Conservation (phyloP, 2,113 vertebrate genomes). For the Zosterops pallidus region DNA sequence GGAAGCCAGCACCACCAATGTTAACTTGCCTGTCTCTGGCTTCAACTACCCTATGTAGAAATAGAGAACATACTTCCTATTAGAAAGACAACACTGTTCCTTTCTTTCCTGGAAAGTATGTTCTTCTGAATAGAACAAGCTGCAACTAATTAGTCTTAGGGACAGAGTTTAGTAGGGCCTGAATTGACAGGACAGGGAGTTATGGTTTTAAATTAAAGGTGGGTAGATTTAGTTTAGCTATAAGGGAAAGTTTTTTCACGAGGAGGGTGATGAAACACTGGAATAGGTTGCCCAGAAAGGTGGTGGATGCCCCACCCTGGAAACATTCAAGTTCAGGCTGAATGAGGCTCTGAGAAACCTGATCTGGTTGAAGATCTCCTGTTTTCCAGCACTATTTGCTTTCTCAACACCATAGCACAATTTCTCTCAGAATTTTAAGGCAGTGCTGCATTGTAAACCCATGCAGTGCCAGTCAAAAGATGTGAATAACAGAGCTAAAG, state of each 20-base stretch:
- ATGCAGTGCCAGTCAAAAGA: background rate
- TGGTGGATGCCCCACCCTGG: background rate
- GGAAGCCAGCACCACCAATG: background rate
- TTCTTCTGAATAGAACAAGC: background rate
- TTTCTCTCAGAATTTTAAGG: background rate
- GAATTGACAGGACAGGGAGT: background rate
- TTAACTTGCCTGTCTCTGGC: background rate
- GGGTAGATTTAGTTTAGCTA: background rate
- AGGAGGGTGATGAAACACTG: background rate
- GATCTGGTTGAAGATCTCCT: background rate
- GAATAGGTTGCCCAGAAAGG: background rate
- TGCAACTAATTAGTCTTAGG: background rate
- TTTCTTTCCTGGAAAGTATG: background rate
- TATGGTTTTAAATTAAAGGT: background rate
- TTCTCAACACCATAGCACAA: background rate
- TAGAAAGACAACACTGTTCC: background rate
- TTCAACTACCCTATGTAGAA: background rate
- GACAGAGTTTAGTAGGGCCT: background rate
- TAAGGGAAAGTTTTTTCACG: background rate
- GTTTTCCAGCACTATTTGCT: background rate
- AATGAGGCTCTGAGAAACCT: background rate
- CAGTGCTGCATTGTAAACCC: background rate
- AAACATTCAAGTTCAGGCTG: background rate
- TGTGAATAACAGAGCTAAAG: background rate
- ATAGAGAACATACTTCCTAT: background rate